These are phyloP conservation scores for Geopemphigus sp. DNA, from an alignment of 1,140 invertebrate genomes.

Conservation along the genomic window DNA sequence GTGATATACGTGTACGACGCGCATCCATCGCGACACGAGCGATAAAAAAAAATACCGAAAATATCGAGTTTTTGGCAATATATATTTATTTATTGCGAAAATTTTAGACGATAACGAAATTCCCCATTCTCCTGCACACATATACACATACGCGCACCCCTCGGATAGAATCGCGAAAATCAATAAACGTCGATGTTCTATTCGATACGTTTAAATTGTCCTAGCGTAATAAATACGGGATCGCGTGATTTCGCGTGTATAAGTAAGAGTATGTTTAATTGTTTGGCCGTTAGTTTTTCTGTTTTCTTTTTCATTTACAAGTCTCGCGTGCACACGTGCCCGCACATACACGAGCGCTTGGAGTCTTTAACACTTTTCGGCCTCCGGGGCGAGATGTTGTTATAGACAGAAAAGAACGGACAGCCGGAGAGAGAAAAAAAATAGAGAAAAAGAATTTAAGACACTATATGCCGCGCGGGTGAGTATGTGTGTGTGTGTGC, in stretches of 20 bases:
- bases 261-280: too few species aligned
- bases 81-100: neutral
- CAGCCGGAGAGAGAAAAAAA: neutral
- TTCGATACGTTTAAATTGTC: too few species aligned
- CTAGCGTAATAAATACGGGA: too few species aligned
- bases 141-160: too few species aligned
- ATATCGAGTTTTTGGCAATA: constrained; percentile 9
- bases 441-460: constrained; percentile 13
- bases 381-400: constrained; percentile 11
- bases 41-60: constrained; percentile 4
- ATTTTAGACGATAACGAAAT: too few species aligned
- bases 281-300: neutral
- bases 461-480: neutral
- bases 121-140: too few species aligned
- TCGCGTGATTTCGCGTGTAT: too few species aligned
- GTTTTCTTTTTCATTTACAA: constrained; percentile 22
- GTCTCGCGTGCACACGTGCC: neutral
- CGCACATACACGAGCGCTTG: neutral
- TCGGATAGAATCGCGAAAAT: too few species aligned
- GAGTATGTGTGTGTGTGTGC: too few species aligned
- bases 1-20: neutral
- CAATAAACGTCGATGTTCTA: too few species aligned
- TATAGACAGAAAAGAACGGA: neutral
- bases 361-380: constrained; percentile 29
- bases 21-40: neutral